phyloP scores from a whole-genome alignment of 1,140 invertebrate genomes.

The Tetramorium parvispinum region DNA sequence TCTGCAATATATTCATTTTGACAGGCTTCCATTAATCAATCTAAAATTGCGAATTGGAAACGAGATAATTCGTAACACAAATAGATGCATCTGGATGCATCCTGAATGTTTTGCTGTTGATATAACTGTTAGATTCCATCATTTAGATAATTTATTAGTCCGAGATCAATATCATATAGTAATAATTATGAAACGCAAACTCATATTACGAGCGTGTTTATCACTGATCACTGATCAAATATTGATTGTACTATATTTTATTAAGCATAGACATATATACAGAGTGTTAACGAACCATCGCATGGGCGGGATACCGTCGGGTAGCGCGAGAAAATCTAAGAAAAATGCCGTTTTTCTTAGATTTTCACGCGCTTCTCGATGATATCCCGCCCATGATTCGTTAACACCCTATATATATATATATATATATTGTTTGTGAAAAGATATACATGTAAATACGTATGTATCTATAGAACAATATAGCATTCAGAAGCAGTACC shows the following conservation, averaged over 20 bases:
- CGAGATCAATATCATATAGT: background rate
- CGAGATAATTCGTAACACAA: slow-evolving; percentile 1
- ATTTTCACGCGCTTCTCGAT: too few species aligned
- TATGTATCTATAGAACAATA: background rate
- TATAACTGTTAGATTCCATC: background rate
- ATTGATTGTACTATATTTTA: slow-evolving; percentile 22
- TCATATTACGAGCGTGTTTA: background rate
- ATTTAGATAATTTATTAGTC: background rate
- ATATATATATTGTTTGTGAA: background rate
- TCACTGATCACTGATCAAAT: slow-evolving; percentile 3
- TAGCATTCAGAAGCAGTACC: background rate
- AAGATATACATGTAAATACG: background rate
- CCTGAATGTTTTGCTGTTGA: background rate
- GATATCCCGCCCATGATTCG: too few species aligned
- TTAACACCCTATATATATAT: too few species aligned
- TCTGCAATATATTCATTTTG: background rate
- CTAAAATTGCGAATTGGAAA: background rate
- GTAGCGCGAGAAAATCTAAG: too few species aligned
- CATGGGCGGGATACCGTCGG: too few species aligned
- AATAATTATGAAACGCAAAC: slow-evolving; percentile 30
- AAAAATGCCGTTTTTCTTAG: too few species aligned
- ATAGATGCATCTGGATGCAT: background rate
- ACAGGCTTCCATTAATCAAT: background rate
- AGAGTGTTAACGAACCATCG: too few species aligned
- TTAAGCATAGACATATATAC: background rate